phyloP scores from a whole-genome alignment of 30 jellyfish, hydroid and myxozoan species.

The Clytia hemisphaerica region DNA sequence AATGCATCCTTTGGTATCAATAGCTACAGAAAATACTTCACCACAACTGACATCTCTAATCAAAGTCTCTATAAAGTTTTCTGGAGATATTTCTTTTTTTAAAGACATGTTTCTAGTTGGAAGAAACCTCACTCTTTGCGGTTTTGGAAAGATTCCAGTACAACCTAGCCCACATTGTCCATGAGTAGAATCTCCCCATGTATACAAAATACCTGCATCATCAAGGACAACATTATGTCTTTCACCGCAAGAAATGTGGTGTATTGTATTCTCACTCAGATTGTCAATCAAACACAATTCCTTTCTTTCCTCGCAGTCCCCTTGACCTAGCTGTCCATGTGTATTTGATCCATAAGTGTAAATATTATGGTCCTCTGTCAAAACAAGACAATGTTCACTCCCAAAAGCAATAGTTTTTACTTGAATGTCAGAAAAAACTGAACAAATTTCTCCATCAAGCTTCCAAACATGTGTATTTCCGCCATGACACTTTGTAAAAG shows the following conservation, averaged over 20 bases:
- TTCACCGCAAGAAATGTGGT: conserved; percentile 64
- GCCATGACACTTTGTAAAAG: conserved; percentile 2
- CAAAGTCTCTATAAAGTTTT: neutral
- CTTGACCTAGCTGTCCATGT: conserved; percentile 92
- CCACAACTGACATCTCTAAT: conserved; percentile 68
- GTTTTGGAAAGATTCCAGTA: conserved; percentile 80
- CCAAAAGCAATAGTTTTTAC: conserved; percentile 81
- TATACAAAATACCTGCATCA: conserved; percentile 55
- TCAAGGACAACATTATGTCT: conserved; percentile 75
- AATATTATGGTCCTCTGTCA: conserved; percentile 45
- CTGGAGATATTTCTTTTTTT: neutral
- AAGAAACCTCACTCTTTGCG: conserved; percentile 62
- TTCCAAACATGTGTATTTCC: conserved; percentile 36
- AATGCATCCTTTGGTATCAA: conserved; percentile 58
- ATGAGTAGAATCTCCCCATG: conserved; percentile 97
- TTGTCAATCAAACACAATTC: conserved; percentile 22
- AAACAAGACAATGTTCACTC: conserved; percentile 53
- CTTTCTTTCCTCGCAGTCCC: conserved; percentile 56
- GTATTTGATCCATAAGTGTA: conserved; percentile 71
- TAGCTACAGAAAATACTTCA: conserved; percentile 50
- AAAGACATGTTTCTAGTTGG: neutral
- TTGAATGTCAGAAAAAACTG: conserved; percentile 1
- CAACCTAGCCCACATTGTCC: conserved; percentile 96
- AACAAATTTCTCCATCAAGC: conserved; percentile 12
- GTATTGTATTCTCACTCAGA: conserved; percentile 34